These are phyloP conservation scores for Philhelius pedissequus DNA, from an alignment of 2,888 invertebrate genomes.

Conservation along the genomic window DNA sequence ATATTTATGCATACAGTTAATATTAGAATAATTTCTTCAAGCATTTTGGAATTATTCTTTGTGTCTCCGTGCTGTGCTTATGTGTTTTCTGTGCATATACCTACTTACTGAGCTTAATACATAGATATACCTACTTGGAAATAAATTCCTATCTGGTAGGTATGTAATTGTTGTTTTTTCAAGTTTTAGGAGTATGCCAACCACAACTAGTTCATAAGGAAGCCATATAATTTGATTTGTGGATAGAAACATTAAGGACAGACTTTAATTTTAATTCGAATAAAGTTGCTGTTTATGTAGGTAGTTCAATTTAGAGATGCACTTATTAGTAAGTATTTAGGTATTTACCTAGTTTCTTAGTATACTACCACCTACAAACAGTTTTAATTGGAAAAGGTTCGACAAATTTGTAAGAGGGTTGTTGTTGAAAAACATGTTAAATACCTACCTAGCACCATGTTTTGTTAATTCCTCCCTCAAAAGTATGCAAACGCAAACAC, in stretches of 20 bases:
- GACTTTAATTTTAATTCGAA: background rate
- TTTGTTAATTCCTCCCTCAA: no score
- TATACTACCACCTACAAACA: no score
- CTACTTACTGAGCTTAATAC: background rate
- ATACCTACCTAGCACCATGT: no score
- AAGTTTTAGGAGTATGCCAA: background rate
- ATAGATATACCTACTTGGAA: background rate
- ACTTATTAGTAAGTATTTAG: no score
- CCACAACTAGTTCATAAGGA: background rate
- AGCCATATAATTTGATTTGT: background rate
- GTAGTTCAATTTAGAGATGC: no score
- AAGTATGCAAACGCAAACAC: no score
- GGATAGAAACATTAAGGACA: background rate
- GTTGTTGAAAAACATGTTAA: no score
- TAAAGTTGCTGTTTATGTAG: background rate
- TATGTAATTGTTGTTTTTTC: background rate
- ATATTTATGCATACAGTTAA: no score
- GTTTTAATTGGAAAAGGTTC: no score
- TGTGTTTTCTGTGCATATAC: background rate
- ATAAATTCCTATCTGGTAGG: background rate
- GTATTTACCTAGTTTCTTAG: no score
- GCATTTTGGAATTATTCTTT: background rate
- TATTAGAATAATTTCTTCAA: background rate
- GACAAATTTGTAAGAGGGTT: no score
- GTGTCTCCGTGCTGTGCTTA: background rate